Evolutionary conservation across 2,888 invertebrate species (phyloP), one percentile per base, ranked within the genome.

Genomic region (Heliconius erato): DNA sequence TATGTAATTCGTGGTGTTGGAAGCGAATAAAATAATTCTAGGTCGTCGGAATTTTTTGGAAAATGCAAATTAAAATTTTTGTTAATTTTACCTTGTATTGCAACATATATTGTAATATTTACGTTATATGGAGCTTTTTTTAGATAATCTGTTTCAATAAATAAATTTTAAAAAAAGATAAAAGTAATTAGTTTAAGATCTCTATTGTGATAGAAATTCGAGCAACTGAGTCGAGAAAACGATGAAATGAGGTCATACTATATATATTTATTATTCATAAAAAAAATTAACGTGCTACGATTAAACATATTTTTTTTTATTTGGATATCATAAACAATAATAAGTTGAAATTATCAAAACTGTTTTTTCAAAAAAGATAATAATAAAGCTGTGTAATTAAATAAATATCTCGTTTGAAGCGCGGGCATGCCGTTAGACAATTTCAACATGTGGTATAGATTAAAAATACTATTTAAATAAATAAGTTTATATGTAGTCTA

Each of bases 401-500:
- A 54, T 54, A 80, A 80, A 35, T 40, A 63, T 76, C 92, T 92
- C 91, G 88, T 88, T 87, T 84, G 87, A 88, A 87, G 90, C 89
- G 86, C 88, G 90, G 94, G 92, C 93, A 90, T 90, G 86, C 86
- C 90, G 91, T 93, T 94, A 95, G 92, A 92, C 92, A 91, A 91
- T 88, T 89, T 89, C 87, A 88, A 91, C 86, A 91, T 91, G 91
- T 93, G 92, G 91, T 91, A 92, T 94, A 94, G 91, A 49, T 14
- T 72, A 72, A 44, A 72, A 44, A 93, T 93, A 93, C 89, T 95
- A 94, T 94, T 93, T 93, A 94, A 94, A 90, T 88, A 79, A 88
- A 89, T 94, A 94, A 94, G 94, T 94, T 90, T 91, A 94, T 91
- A 94, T 92, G 95, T 95, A 96, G 95, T 95, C 94, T 91, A 91